Evolutionary conservation across 2,888 invertebrate genomes (phyloP), one percentile per base, ranked within the genome.

Genomic region (Philopedon plagiatum): DNA sequence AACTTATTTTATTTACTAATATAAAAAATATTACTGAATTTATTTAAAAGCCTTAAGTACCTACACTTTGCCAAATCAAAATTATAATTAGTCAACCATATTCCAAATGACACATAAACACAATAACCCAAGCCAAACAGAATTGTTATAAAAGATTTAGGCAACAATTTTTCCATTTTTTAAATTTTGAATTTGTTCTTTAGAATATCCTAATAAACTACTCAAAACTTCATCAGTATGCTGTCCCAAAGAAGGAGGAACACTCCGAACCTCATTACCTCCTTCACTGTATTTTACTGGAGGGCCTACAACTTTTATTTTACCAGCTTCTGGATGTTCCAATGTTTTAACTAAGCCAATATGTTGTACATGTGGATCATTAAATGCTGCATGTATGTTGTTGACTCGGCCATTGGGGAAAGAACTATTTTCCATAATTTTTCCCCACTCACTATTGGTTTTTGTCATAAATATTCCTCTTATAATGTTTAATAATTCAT

Each of bases 351-450:
- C 93, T 65, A 95, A 82, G n/a, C 87, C 89, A 72, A 93, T 91
- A 1, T 89, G 88, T 75, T 90, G 88, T 0, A 98, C 90, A 85
- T 98, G 98, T 1, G 93, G 92, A 87, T 98, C 96, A 60, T 91
- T 88, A 84, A 98, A 98, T 0, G 94, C 95, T 85, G 95, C 91
- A 74, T 90, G 86, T 85, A 98, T 91, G 44, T 89, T 91, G 86
- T 99, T 98, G 2, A 99, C 91, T 0, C 97, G 96, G 0, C 97
- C 98, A 80, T 92, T 93, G 0, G 98, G 96, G 83, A 97, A 95
- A 0, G 92, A 87, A 0, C 92, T 91, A 15, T 90, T 90, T 66
- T 92, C 89, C 78, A 98, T 93, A 41, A 90, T 81, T 0, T 83
- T 77, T 73, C 89, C 85, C 97, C 97, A 98, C 80, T 95, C 91